These are phyloP conservation scores for Merodon equestris DNA, from an alignment of 2,888 invertebrate species.

Conservation along the genomic window DNA sequence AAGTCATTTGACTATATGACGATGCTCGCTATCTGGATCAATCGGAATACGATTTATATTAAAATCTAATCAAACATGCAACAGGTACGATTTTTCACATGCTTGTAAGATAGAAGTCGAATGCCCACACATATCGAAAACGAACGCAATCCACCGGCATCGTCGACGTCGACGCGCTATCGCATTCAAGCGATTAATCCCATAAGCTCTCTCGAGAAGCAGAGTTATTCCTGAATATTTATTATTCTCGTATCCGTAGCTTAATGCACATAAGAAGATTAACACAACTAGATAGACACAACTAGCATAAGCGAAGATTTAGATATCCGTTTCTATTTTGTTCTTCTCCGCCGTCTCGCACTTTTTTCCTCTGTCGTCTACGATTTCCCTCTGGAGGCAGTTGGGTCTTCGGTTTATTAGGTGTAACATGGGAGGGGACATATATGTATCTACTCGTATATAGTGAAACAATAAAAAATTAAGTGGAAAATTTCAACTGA, in stretches of 20 bases:
- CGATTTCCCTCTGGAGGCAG: constrained; percentile 11
- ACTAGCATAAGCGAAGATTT: too few species aligned
- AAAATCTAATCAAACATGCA: constrained; percentile 51
- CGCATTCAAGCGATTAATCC: too few species aligned
- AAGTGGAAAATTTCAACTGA: constrained; percentile 38
- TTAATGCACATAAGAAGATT: constrained; percentile 28
- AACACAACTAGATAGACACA: constrained; percentile 25
- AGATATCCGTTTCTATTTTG: not conserved
- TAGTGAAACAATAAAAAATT: constrained; percentile 7
- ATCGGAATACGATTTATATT: constrained; percentile 25
- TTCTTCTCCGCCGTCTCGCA: constrained; percentile 10
- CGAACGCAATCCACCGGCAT: not conserved
- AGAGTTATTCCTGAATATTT: constrained; percentile 17
- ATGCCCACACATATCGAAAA: constrained; percentile 19
- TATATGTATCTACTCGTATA: not conserved
- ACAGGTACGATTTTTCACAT: constrained; percentile 37
- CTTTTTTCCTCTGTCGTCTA: constrained; percentile 9
- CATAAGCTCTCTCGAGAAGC: not conserved
- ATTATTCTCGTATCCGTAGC: constrained; percentile 1
- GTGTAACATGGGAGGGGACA: constrained; percentile 34
- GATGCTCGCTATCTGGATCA: constrained; percentile 11
- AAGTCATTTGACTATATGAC: constrained; percentile 17
- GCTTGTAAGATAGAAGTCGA: not conserved
- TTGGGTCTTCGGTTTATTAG: constrained; percentile 24
- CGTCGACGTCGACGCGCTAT: not conserved